These are phyloP conservation scores for Fundulus diaphanus DNA, from an alignment of 2,797 vertebrate species.

Conservation along the genomic window DNA sequence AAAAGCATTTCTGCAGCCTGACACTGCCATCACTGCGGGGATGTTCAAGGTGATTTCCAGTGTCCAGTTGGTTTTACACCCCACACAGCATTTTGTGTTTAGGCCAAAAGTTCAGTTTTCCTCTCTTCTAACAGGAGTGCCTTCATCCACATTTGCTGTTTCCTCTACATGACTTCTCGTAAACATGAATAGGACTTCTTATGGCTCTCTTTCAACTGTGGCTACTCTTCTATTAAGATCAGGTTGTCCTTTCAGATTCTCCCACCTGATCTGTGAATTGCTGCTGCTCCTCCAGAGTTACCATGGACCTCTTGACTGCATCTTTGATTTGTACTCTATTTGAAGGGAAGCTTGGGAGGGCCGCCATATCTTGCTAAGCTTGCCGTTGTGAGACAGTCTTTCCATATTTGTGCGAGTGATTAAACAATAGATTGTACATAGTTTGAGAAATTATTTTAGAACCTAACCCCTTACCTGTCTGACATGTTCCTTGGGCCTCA, in stretches of 20 bases:
- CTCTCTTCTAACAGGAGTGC: not conserved
- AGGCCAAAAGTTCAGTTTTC: not conserved
- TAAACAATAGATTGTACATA: no score
- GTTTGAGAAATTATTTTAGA: not conserved
- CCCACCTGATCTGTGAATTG: not conserved
- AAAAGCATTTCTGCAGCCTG: no score
- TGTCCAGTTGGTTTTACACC: not conserved
- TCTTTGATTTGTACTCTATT: not conserved
- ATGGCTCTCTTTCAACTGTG: not conserved
- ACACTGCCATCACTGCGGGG: not conserved
- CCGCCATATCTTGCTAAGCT: no score
- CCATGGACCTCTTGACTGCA: not conserved
- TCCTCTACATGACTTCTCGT: no score
- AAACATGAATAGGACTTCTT: not conserved
- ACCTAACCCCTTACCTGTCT: no score
- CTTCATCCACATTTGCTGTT: not conserved
- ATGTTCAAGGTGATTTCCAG: not conserved
- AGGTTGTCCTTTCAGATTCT: not conserved
- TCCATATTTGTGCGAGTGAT: not conserved
- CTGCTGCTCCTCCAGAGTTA: not conserved
- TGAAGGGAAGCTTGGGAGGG: no score
- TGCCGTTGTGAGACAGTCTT: not conserved
- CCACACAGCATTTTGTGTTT: not conserved
- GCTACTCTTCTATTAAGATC: not conserved
- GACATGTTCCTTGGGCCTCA: not conserved